Evolutionary conservation across 2,797 vertebrate genomes (phyloP), one percentile per base, ranked within the genome.

Genomic region (Valencia hispanica): DNA sequence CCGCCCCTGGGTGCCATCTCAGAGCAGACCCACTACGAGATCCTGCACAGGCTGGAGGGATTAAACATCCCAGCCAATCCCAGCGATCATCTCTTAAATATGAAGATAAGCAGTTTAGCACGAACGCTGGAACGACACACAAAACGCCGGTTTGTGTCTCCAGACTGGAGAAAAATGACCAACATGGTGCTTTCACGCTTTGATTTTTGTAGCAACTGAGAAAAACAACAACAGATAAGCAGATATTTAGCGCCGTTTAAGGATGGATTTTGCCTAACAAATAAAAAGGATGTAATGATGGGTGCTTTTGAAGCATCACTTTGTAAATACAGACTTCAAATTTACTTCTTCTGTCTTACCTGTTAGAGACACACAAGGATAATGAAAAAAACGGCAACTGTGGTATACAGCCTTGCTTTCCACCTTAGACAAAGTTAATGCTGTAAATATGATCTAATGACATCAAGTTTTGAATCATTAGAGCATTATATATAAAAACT

Each of bases 51-150:
- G 39, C 41, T 30, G 12, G n/a, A 68, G 65, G 65, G 57, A 71
- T 77, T 77, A 70, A 71, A 53, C 70, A 59, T 65, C 69, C 68
- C 68, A 14, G 75, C 68, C 70, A 69, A 11, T 32, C 3, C 7
- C 51, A 39, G n/a, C 59, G 17, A n/a, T 27, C 18, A 22, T 50
- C 41, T 45, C n/a, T 59, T 59, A 30, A 73, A 73, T 59, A 59
- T 69, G 71, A 20, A 73, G 65, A 57, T 68, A 18, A 59, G 70
- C 39, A 77, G 71, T 63, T 68, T 30, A 66, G 48, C 51, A 63
- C 34, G 45, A 73, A 55, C 17, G 22, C 22, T 70, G 11, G 55
- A 70, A 51, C 7, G 32, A 27, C 6, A 32, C 3, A 11, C 34
- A 27, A 32, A 18, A 18, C 45, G n/a, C 14, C 27, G 25, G 22